Evolutionary conservation across 2,113 vertebrate species (phyloP), one percentile per base, ranked within the genome.

Genomic region (Apteryx owenii): DNA sequence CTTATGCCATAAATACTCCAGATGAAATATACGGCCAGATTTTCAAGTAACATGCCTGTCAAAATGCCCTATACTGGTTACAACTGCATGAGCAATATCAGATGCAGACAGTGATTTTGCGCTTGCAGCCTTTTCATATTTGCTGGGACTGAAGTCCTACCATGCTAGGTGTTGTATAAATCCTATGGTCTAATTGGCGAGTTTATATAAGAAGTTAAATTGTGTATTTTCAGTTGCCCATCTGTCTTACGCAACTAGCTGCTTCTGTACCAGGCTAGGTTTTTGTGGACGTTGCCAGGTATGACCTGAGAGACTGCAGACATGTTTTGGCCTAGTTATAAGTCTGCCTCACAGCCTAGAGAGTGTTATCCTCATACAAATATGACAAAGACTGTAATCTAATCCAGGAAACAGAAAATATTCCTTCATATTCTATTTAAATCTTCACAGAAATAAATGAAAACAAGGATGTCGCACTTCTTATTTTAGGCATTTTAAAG

Each of bases 361-460:
- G 93, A 68, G 42, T 12, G 42, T 71, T 89, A 71, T 73, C 71
- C 75, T 86, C 20, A 29, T 9, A 46, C 69, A 82, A 77, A 58
- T 31, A 38, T 29, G 75, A 65, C 68, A 75, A 51, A 36, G 81
- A 22, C 70, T 50, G 65, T 62, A 89, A 96, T 71, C 78, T 71
- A 91, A 64, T 58, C 61, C 44, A 69, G 68, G 51, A 78, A 96
- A 84, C 25, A 1, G 4, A 91, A 72, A 77, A 60, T 93, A 90
- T 86, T 93, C 89, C 71, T 88, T 91, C 79, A 19, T 68, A 29
- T 33, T 65, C 75, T 61, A 56, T 90, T 94, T 81, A 85, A 93
- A 88, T 88, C 89, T 80, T 66, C 84, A 66, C 7, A 2, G 68
- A 62, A 93, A 53, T 9, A 38, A 95, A 91, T 12, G 40, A 87